These are phyloP conservation scores for Pterostichus madidus DNA, from an alignment of 2,888 invertebrate species.

Conservation along the genomic window DNA sequence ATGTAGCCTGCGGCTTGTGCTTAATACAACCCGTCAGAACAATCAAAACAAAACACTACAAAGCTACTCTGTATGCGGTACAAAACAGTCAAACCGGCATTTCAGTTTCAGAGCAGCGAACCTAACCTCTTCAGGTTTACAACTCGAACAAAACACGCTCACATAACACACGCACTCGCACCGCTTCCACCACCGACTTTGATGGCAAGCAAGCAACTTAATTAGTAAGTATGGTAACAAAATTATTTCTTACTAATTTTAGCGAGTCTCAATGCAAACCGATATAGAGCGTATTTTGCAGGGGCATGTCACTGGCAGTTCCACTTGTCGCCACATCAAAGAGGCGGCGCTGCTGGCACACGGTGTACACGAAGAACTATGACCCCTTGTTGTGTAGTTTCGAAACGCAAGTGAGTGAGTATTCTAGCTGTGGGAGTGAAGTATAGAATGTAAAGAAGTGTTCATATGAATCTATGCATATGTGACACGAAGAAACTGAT, in stretches of 20 bases:
- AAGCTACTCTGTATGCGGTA: constrained; percentile 4
- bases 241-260: constrained; percentile 61
- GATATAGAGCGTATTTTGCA: constrained; percentile 5
- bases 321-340: constrained; percentile 51
- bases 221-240: constrained; percentile 58
- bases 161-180: constrained; percentile 12
- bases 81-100: constrained; percentile 32
- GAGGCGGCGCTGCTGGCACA: constrained; percentile 4
- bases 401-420: too few species aligned
- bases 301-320: constrained; percentile 28
- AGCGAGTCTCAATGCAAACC: not conserved
- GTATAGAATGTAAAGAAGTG: too few species aligned
- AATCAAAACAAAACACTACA: constrained; percentile 39
- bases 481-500: not conserved
- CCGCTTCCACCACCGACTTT: not conserved
- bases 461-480: not conserved
- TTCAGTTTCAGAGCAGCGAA: constrained; percentile 14
- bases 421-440: too few species aligned
- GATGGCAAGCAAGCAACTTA: constrained; percentile 53
- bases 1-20: constrained; percentile 4
- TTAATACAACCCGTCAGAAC: constrained; percentile 22
- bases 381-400: not conserved
- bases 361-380: not conserved
- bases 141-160: constrained; percentile 31
- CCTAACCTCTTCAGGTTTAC: constrained; percentile 19